phyloP scores from a whole-genome alignment of 1,140 invertebrate species.

The Drosophila lacertosa region DNA sequence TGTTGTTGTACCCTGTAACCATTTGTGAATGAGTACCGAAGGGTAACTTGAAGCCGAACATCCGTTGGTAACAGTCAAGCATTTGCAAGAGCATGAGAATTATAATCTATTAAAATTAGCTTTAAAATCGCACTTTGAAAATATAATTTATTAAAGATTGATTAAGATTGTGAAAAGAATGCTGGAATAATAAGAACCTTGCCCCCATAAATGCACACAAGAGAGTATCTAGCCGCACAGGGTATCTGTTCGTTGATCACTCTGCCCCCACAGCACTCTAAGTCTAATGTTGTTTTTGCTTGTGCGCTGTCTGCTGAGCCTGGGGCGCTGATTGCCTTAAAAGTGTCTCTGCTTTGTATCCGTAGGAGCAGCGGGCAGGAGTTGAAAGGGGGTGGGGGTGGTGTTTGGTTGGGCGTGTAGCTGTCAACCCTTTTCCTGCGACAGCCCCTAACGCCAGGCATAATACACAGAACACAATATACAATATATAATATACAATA shows the following conservation, averaged over 20 bases:
- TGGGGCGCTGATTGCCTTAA: conserved; percentile 64
- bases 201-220: no score
- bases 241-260: background rate
- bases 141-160: no score
- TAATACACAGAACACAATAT: no score
- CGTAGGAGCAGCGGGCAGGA: no score
- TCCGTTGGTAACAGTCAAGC: no score
- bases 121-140: no score
- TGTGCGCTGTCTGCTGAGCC: conserved; percentile 14
- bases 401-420: conserved; percentile 15
- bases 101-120: no score
- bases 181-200: no score
- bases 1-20: conserved; percentile 4
- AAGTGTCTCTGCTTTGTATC: conserved; percentile 56
- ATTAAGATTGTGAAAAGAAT: no score
- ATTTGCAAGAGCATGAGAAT: no score
- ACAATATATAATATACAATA: conserved; percentile 49
- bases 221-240: no score
- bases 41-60: background rate
- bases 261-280: background rate
- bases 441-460: conserved; percentile 1
- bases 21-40: background rate
- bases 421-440: conserved; percentile 70
- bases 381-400: background rate
- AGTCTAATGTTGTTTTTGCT: conserved; percentile 25